Conservation (phyloP, 2,797 vertebrate genomes). For the Agapornis canus region DNA sequence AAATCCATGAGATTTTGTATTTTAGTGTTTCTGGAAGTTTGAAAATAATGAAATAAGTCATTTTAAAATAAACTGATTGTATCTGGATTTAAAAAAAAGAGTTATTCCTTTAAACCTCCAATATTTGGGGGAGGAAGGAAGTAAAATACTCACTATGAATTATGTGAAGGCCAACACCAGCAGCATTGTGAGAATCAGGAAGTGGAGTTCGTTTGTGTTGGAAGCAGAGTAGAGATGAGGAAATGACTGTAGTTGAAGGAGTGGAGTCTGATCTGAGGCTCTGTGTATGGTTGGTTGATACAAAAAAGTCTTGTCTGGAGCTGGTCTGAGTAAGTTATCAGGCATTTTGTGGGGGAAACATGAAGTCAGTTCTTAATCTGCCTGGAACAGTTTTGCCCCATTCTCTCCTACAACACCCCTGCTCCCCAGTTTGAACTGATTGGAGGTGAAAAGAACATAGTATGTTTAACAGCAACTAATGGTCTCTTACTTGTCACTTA, state of each 20-base stretch:
- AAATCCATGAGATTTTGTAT: background rate
- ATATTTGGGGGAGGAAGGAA: background rate
- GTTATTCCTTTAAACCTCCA: background rate
- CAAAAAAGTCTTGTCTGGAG: background rate
- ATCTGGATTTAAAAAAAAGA: background rate
- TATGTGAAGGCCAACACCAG: background rate
- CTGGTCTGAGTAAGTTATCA: background rate
- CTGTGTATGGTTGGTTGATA: background rate
- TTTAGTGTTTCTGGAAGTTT: background rate
- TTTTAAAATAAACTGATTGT: background rate
- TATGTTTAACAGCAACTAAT: fast-evolving
- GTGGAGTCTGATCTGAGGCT: background rate
- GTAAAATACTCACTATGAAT: background rate
- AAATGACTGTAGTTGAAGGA: background rate
- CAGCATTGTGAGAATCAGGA: background rate
- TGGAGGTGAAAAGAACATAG: background rate
- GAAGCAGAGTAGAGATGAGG: background rate
- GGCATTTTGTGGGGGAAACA: fast-evolving
- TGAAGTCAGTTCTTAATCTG: background rate
- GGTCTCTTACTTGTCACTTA: background rate
- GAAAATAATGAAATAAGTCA: background rate
- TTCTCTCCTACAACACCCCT: background rate
- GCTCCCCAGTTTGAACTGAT: fast-evolving
- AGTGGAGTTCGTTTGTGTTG: background rate
- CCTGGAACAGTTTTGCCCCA: fast-evolving